These are phyloP conservation scores for Anastatus disparis DNA, from an alignment of 1,140 invertebrate genomes.

Conservation along the genomic window DNA sequence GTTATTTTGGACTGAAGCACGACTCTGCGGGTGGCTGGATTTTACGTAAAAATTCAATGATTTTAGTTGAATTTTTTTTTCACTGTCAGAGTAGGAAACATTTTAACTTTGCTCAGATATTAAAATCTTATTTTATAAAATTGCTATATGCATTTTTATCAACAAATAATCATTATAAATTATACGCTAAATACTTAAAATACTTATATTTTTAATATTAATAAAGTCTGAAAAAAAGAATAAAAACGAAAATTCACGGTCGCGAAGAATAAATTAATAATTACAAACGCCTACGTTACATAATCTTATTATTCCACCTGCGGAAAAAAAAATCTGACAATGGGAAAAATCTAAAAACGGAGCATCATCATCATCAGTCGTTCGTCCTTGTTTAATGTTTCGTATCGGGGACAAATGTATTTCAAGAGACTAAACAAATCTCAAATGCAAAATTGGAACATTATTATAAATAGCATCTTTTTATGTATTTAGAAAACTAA, in stretches of 20 bases:
- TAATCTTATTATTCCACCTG: neutral
- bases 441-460: constrained; percentile 10
- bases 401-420: constrained; percentile 22
- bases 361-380: constrained; percentile 5
- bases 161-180: too few relatives aligned
- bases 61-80: too few relatives aligned
- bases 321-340: neutral
- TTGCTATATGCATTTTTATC: too few relatives aligned
- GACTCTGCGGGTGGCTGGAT: too few relatives aligned
- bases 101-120: too few relatives aligned
- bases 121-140: too few relatives aligned
- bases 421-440: constrained; percentile 17
- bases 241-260: constrained; percentile 8
- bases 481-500: neutral
- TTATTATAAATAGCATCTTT: constrained; percentile 16
- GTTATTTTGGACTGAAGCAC: constrained; percentile 44
- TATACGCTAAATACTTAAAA: too few relatives aligned
- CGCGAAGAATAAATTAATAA: constrained; percentile 1
- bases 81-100: too few relatives aligned
- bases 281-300: neutral
- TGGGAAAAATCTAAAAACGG: constrained; percentile 13
- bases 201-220: too few relatives aligned
- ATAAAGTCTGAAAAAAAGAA: neutral
- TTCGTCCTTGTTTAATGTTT: constrained; percentile 14
- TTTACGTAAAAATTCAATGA: too few relatives aligned